These are phyloP conservation scores for Pionites leucogaster DNA, from an alignment of 2,113 vertebrate species.

Conservation along the genomic window DNA sequence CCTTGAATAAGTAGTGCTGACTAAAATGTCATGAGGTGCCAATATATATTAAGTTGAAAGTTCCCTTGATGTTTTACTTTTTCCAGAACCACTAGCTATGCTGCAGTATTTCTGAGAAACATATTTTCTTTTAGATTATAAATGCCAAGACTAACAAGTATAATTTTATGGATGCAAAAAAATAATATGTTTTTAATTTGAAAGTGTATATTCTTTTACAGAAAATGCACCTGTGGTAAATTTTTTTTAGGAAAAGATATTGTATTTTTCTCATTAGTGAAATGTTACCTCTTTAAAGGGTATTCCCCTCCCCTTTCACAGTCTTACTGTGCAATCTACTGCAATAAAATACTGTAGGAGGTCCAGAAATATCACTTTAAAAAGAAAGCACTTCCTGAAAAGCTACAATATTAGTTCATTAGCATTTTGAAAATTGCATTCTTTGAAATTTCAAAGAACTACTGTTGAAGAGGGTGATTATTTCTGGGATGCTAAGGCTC, in stretches of 20 bases:
- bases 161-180: slow-evolving; percentile 21
- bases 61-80: slow-evolving; percentile 52
- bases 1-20: slow-evolving; percentile 34
- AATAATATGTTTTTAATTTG: slow-evolving; percentile 23
- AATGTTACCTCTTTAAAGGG: not conserved
- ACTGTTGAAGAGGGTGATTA: not conserved
- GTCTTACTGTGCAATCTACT: not conserved
- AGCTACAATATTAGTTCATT: not conserved
- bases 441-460: not conserved
- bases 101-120: not conserved
- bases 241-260: not conserved
- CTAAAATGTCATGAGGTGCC: slow-evolving; percentile 45
- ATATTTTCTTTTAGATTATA: slow-evolving; percentile 35
- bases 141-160: slow-evolving; percentile 41
- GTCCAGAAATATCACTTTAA: not conserved
- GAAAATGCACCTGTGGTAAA: slow-evolving; percentile 34
- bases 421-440: not conserved
- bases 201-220: not conserved
- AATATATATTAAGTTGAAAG: slow-evolving; percentile 55
- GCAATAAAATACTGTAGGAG: not conserved
- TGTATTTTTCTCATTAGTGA: slow-evolving; percentile 10
- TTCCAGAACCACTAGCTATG: slow-evolving; percentile 27
- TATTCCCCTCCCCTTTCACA: not conserved
- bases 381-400: not conserved
- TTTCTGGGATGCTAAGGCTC: not conserved